Evolutionary conservation across 2,113 vertebrate genomes (phyloP).

Genomic region (Struthio camelus): DNA sequence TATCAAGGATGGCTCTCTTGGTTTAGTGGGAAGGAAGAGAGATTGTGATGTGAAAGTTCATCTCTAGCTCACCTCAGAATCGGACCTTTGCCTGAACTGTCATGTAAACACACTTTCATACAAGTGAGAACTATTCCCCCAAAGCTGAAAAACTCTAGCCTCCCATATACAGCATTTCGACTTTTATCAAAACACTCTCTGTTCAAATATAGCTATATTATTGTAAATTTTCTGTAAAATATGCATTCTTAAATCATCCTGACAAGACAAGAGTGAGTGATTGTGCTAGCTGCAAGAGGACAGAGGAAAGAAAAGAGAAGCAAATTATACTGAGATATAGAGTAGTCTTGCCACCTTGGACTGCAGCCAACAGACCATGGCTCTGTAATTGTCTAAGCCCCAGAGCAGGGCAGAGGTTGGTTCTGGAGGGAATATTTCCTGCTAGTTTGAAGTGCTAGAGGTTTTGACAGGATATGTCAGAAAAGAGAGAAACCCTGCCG

Average conservation of each 20-base stretch:
- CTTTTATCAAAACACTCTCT: conserved; percentile 28
- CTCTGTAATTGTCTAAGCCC: conserved; percentile 5
- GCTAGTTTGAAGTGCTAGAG: background rate
- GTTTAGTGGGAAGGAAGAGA: background rate
- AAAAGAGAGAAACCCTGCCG: background rate
- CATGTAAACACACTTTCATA: background rate
- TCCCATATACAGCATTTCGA: conserved; percentile 32
- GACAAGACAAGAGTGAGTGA: background rate
- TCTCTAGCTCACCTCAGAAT: background rate
- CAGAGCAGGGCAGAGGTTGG: conserved; percentile 8
- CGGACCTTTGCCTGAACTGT: background rate
- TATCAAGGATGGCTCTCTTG: background rate
- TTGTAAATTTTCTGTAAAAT: conserved; percentile 36
- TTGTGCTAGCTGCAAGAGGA: background rate
- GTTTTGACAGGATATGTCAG: background rate
- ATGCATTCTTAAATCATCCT: conserved; percentile 42
- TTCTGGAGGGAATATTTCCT: conserved; percentile 10
- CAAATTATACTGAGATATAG: background rate
- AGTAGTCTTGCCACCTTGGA: background rate
- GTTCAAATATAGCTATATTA: conserved; percentile 1
- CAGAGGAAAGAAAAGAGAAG: background rate
- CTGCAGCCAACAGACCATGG: background rate
- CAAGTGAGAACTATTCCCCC: background rate
- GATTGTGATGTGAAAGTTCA: background rate
- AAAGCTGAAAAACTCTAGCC: conserved; percentile 2